A percentile compares a stretch with the other conserved stretches of the same genome.
phyloP scores from a whole-genome alignment of 1,140 invertebrate genomes.

The Carposina sasakii region DNA sequence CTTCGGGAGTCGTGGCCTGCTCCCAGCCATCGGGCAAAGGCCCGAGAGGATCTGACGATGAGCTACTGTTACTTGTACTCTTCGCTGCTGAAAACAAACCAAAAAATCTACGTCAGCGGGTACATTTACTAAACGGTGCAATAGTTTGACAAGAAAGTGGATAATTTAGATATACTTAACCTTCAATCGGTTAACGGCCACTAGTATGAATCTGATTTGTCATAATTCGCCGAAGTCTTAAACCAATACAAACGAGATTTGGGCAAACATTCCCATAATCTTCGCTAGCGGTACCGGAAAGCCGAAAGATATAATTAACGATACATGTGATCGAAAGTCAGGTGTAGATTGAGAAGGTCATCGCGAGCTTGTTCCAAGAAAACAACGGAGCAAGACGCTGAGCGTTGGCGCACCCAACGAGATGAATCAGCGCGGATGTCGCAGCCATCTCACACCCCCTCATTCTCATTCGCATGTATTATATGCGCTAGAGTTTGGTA shows the following conservation, averaged over 20 bases:
- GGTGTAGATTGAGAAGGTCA: slow-evolving; percentile 44
- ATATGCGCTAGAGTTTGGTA: too few relatives aligned
- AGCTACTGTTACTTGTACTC: slow-evolving; percentile 68
- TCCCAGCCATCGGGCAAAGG: slow-evolving; percentile 97
- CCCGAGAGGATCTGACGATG: slow-evolving; percentile 76
- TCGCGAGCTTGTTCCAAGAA: slow-evolving; percentile 41
- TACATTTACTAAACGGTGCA: too few relatives aligned
- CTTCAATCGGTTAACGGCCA: too few relatives aligned
- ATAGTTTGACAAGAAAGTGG: too few relatives aligned
- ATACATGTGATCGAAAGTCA: slow-evolving; percentile 39
- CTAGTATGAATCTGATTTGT: too few relatives aligned
- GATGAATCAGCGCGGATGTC: slow-evolving; percentile 35
- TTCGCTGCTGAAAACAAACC: slow-evolving; percentile 70
- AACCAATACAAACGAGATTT: too few relatives aligned
- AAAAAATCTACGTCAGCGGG: slow-evolving; percentile 36
- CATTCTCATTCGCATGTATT: too few relatives aligned
- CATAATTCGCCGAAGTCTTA: too few relatives aligned
- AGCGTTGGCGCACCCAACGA: slow-evolving; percentile 22
- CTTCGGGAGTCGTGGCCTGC: slow-evolving; percentile 92
- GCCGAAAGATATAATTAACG: too few relatives aligned
- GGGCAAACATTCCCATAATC: too few relatives aligned
- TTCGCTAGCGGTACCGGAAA: too few relatives aligned
- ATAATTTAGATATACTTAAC: too few relatives aligned
- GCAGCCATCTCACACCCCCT: slow-evolving; percentile 24
- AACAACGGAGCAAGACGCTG: slow-evolving; percentile 41